These are phyloP conservation scores for Anoplopoma fimbria DNA, from an alignment of 2,113 vertebrate species.

Conservation along the genomic window DNA sequence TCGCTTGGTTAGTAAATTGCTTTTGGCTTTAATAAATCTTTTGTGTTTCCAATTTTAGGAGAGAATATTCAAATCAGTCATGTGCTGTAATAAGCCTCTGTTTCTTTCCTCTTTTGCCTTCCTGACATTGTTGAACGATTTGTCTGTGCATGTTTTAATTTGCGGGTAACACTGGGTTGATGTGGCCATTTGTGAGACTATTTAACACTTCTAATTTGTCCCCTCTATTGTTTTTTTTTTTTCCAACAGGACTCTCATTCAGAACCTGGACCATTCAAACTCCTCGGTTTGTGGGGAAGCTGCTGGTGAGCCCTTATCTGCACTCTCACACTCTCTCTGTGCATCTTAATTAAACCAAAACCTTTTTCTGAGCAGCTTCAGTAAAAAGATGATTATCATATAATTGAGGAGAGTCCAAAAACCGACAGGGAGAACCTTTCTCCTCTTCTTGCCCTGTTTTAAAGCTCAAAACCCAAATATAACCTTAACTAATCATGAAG, in stretches of 20 bases:
- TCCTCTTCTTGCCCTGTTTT: constrained; percentile 35
- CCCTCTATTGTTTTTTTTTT: constrained; percentile 37
- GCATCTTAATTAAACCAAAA: constrained; percentile 69
- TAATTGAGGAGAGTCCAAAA: constrained; percentile 70
- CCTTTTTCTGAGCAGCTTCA: constrained; percentile 54
- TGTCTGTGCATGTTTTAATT: constrained; percentile 44
- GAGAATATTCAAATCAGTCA: constrained; percentile 23
- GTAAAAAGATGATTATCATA: constrained; percentile 74
- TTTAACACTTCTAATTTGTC: constrained; percentile 44
- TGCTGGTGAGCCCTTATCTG: constrained; percentile 78
- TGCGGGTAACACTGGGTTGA: constrained; percentile 9
- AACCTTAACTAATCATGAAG: constrained; percentile 27
- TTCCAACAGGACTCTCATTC: constrained; percentile 77
- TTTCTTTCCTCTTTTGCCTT: not conserved
- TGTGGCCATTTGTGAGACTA: constrained; percentile 10
- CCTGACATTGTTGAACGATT: constrained; percentile 16
- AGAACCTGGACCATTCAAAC: constrained; percentile 84
- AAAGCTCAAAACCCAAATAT: constrained; percentile 43
- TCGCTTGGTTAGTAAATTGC: not conserved
- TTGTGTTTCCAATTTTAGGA: constrained; percentile 11
- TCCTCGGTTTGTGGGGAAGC: constrained; percentile 81
- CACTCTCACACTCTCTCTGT: constrained; percentile 32
- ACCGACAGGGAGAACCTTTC: constrained; percentile 28
- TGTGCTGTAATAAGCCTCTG: not conserved
- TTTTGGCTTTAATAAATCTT: not conserved